phyloP scores from a whole-genome alignment of 2,797 vertebrate species.

The Sebastes vulpes region DNA sequence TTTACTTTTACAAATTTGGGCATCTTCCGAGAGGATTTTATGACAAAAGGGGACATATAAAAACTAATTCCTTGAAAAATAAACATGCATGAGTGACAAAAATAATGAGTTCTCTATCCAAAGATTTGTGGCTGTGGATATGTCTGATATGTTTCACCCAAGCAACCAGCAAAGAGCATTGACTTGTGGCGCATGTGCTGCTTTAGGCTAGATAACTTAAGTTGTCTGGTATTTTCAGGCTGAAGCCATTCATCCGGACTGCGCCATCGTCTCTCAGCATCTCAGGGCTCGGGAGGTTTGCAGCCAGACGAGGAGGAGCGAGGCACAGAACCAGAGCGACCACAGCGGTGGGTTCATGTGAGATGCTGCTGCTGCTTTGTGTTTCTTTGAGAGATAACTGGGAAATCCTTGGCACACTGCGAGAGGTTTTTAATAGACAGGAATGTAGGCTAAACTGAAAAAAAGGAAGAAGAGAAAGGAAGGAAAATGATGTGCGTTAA shows the following conservation, averaged over 20 bases:
- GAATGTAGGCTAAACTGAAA: neutral
- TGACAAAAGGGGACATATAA: neutral
- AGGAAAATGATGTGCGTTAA: neutral
- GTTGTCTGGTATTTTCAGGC: conserved; percentile 64
- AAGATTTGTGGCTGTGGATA: neutral
- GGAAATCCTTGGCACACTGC: neutral
- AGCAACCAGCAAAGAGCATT: neutral
- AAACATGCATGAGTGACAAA: too few species aligned
- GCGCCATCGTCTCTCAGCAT: conserved; percentile 83
- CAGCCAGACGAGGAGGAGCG: conserved; percentile 73
- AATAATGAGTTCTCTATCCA: neutral
- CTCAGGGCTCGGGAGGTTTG: conserved; percentile 80
- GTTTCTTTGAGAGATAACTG: neutral
- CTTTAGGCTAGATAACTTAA: conserved; percentile 12
- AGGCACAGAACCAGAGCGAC: conserved; percentile 73
- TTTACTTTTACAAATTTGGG: neutral
- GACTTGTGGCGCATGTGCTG: neutral
- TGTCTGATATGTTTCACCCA: neutral
- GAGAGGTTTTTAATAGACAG: conserved; percentile 12
- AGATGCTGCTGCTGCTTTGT: neutral
- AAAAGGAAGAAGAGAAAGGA: neutral
- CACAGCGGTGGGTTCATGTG: conserved; percentile 64
- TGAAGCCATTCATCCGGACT: conserved; percentile 84
- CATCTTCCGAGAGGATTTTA: neutral
- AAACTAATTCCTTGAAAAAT: neutral